Evolutionary conservation across 1,140 invertebrate genomes (phyloP), one percentile per base, ranked within the genome.

Genomic region (Stenopsyche tienmushanensis): DNA sequence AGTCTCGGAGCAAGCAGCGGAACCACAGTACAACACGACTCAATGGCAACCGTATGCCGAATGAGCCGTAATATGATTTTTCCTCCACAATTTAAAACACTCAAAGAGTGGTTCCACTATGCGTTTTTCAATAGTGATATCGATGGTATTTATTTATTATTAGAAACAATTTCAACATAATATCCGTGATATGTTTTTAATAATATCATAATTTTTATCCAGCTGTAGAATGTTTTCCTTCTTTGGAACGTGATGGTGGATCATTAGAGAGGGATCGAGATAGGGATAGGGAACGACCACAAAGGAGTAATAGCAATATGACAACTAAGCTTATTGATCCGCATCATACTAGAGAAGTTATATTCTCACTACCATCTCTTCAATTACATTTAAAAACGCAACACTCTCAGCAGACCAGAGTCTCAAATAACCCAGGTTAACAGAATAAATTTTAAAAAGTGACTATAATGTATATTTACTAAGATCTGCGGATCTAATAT

Each of bases 31-130:
- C 86, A 90, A 63, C 89, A 91, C 76, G 87, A 88, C 73, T 93
- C 89, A 24, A 95, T 94, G 90, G 94, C 92, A 8, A 96, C 92
- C 0, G 93, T 98, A 20, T 96, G 93, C 75, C 88, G 92, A 72
- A 88, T 98, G 64, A 92, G 93, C 42, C 83, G 95, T 50, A 94
- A 92, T 70, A 88, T 96, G 54, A 85, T 96, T 18, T 97, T 97
- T 78, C 94, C 94, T 49, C 95, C 94, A 21, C 95, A 97, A 77
- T 97, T 97, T 77, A 92, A 94, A 76, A 91, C 90, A 17, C 81
- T 96, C 8, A 89, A 92, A 71, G 96, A 98, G 78, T 98, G 96
- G 96, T 98, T 98, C 80, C 89, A 94, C 71, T 98, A 98, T 79
- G 93, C 95, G 0, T 97, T 98, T 78, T 88, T 92, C 18, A 93